Conservation (phyloP, 64 coral and sea anemone genomes). For the Stichodactyla helianthus region DNA sequence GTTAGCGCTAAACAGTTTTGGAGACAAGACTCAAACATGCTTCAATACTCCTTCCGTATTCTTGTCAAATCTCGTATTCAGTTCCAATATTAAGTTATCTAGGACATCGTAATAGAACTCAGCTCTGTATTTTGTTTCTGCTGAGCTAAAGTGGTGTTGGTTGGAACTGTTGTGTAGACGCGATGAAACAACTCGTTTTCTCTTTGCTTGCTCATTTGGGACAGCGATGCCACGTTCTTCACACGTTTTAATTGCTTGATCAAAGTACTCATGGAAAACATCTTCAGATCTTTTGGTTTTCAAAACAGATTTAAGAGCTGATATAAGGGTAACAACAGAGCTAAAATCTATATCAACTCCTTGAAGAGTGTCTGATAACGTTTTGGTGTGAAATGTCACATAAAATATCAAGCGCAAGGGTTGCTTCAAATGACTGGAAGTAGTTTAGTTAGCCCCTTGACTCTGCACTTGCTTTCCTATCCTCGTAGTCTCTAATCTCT, state of each 20-base stretch:
- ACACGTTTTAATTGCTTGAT: neutral
- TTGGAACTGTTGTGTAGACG: neutral
- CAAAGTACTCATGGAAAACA: neutral
- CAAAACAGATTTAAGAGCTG: neutral
- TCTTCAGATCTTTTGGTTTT: neutral
- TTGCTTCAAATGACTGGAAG: no score
- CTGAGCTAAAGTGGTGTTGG: neutral
- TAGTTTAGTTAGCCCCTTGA: no score
- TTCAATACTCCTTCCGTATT: neutral
- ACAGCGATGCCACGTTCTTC: neutral
- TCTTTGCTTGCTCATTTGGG: neutral
- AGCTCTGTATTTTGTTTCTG: neutral
- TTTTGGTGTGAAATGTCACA: no score
- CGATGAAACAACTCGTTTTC: neutral
- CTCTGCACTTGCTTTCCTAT: no score
- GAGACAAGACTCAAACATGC: neutral
- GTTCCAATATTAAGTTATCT: neutral
- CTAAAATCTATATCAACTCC: no score
- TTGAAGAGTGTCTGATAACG: no score
- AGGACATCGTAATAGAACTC: neutral
- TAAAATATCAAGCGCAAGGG: no score
- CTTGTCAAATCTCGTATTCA: neutral
- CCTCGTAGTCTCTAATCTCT: no score
- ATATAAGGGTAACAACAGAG: slow-evolving; percentile 23
- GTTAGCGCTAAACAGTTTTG: neutral